phyloP scores from a whole-genome alignment of 2,797 vertebrate species.

The Rousettus madagascariensis region DNA sequence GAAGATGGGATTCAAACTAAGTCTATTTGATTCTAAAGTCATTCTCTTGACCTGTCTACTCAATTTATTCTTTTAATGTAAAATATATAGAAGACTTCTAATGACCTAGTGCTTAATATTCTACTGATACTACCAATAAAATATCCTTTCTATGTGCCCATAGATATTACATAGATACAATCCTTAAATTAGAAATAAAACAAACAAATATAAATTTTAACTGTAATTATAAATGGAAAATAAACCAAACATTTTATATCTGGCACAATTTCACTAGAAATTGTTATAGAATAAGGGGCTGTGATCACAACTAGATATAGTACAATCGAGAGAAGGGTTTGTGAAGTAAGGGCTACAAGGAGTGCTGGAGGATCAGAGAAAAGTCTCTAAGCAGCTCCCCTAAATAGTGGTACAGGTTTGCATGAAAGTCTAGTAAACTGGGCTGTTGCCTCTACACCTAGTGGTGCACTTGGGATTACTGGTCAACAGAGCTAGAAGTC shows the following conservation, averaged over 20 bases:
- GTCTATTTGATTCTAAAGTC: not conserved
- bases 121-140: not conserved
- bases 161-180: not conserved
- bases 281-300: not conserved
- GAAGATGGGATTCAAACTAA: not conserved
- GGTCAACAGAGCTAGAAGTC: not conserved
- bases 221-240: not conserved
- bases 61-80: not conserved
- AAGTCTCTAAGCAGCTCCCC: not conserved
- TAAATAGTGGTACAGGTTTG: accelerated
- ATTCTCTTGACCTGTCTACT: not conserved
- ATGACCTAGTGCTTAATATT: not conserved
- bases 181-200: not conserved
- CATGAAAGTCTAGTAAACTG: not conserved
- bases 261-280: not conserved
- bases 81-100: not conserved
- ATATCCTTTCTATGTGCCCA: not conserved
- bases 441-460: not conserved
- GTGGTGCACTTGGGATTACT: not conserved
- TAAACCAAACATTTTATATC: not conserved
- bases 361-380: not conserved
- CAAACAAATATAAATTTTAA: not conserved
- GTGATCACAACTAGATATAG: not conserved
- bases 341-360: not conserved
- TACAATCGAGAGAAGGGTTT: not conserved